A percentile compares a stretch with the other conserved stretches of the same genome.
Conservation (phyloP, 2,113 vertebrate species). For the Hassar affinis region DNA sequence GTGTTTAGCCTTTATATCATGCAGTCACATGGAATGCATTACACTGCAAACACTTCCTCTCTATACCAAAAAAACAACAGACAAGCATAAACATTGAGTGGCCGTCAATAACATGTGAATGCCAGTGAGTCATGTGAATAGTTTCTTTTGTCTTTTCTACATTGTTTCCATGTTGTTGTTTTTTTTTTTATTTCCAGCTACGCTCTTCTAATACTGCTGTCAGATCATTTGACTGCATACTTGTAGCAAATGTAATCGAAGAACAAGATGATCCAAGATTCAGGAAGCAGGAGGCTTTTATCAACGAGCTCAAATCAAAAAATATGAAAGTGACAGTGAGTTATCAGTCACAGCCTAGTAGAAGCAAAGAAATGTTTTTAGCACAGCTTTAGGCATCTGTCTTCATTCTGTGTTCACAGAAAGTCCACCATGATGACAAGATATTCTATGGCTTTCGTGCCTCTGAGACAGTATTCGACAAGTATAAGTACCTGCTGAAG, state of each 20-base stretch:
- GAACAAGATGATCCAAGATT: slow-evolving; percentile 40
- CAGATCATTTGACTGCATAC: slow-evolving; percentile 77
- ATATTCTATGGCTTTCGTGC: slow-evolving; percentile 81
- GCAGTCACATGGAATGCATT: background rate
- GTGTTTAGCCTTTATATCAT: background rate
- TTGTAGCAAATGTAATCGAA: slow-evolving; percentile 69
- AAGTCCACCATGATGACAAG: slow-evolving; percentile 64
- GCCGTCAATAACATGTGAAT: background rate
- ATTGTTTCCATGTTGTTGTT: background rate
- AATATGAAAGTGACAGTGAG: slow-evolving; percentile 78
- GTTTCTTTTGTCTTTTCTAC: background rate
- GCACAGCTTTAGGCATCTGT: background rate
- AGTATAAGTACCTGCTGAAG: slow-evolving; percentile 77
- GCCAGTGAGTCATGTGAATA: background rate
- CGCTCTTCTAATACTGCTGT: background rate
- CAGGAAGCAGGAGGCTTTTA: slow-evolving; percentile 73
- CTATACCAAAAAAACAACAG: background rate
- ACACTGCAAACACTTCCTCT: background rate
- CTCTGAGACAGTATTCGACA: slow-evolving; percentile 66
- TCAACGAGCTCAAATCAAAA: slow-evolving; percentile 70
- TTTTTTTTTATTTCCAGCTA: slow-evolving; percentile 20
- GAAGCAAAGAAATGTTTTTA: background rate
- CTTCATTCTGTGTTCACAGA: slow-evolving; percentile 57
- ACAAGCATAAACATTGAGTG: background rate
- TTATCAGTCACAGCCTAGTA: background rate